Conservation (phyloP, 2,888 invertebrate genomes). For the Diaperis boleti region DNA sequence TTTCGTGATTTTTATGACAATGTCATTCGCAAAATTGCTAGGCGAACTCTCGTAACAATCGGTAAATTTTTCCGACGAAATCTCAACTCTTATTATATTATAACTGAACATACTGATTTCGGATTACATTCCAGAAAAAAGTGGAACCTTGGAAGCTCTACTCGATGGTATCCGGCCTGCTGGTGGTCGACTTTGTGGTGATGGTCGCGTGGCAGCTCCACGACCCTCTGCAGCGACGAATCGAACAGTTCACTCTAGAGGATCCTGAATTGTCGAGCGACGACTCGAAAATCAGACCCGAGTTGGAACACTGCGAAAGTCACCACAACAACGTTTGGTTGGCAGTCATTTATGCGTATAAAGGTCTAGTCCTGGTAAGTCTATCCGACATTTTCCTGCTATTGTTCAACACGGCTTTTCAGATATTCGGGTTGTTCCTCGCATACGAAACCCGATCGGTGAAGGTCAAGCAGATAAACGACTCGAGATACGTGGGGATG, state of each 20-base stretch:
- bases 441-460: constrained; percentile 98
- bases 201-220: constrained; percentile 92
- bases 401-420: constrained; percentile 46
- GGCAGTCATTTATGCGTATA: constrained; percentile 95
- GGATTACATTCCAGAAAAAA: constrained; percentile 79
- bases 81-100: too few relatives aligned
- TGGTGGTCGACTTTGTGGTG: constrained; percentile 88
- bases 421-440: constrained; percentile 95
- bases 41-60: too few relatives aligned
- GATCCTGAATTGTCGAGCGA: constrained; percentile 86
- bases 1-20: too few relatives aligned
- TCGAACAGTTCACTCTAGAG: constrained; percentile 89
- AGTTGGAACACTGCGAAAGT: constrained; percentile 96
- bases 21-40: too few relatives aligned
- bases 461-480: constrained; percentile 97
- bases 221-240: constrained; percentile 87
- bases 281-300: constrained; percentile 94
- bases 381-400: neutral
- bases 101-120: too few relatives aligned
- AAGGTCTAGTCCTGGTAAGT: constrained; percentile 85
- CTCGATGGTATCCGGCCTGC: constrained; percentile 90
- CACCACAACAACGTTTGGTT: constrained; percentile 95
- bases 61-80: too few relatives aligned
- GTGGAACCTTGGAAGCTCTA: constrained; percentile 97
- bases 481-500: constrained; percentile 98